A percentile compares a stretch with the other conserved stretches of the same genome.
Evolutionary conservation across 2,113 vertebrate species (phyloP).

Genomic region (Acrocephalus kingi): DNA sequence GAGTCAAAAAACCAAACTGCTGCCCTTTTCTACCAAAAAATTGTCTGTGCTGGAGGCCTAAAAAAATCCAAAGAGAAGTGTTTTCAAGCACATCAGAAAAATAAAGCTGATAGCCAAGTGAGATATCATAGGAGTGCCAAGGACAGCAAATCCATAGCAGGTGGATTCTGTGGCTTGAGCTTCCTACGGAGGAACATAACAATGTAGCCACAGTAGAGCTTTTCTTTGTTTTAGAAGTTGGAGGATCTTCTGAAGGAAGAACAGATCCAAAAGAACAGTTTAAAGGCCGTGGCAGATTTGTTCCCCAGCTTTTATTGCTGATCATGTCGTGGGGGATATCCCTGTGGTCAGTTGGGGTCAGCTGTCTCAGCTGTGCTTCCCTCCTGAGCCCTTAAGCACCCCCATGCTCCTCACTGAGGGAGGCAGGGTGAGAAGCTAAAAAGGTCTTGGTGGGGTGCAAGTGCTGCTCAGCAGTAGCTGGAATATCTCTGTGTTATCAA

Average conservation of each 20-base stretch:
- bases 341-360: background rate
- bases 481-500: background rate
- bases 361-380: background rate
- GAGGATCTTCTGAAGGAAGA: background rate
- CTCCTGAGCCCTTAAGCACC: background rate
- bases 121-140: background rate
- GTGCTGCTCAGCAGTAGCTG: background rate
- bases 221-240: background rate
- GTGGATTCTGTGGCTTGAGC: background rate
- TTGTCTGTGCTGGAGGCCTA: background rate
- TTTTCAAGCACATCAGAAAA: background rate
- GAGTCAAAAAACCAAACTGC: background rate
- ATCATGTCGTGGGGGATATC: fast-evolving
- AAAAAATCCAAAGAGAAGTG: background rate
- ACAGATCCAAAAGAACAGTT: background rate
- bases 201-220: background rate
- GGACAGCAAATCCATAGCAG: background rate
- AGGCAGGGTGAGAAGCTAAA: background rate
- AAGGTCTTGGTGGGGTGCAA: background rate
- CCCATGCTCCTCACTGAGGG: background rate
- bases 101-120: background rate
- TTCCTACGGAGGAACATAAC: background rate
- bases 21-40: background rate
- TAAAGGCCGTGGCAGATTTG: background rate
- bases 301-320: background rate